Evolutionary conservation across 2,888 invertebrate genomes (phyloP), one percentile per base, ranked within the genome.

Genomic region (Phorcus lineatus): DNA sequence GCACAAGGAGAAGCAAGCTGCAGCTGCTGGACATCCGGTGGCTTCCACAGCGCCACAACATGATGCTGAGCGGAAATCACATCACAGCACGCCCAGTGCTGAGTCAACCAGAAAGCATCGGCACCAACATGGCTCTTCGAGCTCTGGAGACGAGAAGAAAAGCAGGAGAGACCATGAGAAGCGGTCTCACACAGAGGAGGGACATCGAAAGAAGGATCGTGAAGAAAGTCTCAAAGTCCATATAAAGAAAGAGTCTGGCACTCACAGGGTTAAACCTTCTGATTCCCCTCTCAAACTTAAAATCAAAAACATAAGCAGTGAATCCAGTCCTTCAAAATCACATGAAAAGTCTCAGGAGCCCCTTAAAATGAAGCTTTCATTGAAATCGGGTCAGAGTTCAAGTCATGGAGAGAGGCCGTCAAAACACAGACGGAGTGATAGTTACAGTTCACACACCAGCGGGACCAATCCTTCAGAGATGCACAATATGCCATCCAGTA

Each of bases 231-330:
- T 57, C 17, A 62, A 78, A 53, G 67, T 57, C 24, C 77, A 19
- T 17, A 62, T 62, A 22, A 70, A 36, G 36, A 70, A 70, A 55
- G 76, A 76, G 55, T 55, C 53, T 31, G 76, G 80, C 52, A 62
- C 62, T 47, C 75, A 80, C n/a, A 52, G 22, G 19, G 62, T 75
- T 47, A 79, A 76, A 52, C 67, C 79, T 17, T 57, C 79, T 47
- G 66, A 55, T 52, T 86, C 89, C 9, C 88, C 89, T 9, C 80
- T 89, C 9, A 89, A 89, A 85, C 57, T 88, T 17, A 88, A 85
- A 82, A 88, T 89, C 31, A 87, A 83, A 80, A 86, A 85, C 67
- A 57, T 78, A 74, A 77, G 80, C 74, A 47, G 31, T 54, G 79
- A 74, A 28, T 47, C 19, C 16, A 53, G 55, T 22, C 57, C 53